These are phyloP conservation scores for Danionella dracula DNA, from an alignment of 2,797 vertebrate species.

Conservation along the genomic window DNA sequence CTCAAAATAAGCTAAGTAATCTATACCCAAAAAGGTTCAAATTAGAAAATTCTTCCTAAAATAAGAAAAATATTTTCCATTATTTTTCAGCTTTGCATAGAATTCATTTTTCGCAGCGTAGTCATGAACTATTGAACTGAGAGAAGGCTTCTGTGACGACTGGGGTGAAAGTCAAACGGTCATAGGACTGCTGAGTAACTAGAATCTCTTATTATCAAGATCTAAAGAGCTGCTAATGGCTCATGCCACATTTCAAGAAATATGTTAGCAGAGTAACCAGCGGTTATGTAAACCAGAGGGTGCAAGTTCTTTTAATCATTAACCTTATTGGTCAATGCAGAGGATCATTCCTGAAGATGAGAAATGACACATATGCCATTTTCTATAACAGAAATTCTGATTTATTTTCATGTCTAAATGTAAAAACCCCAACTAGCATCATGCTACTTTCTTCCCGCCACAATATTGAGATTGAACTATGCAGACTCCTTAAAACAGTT, in stretches of 20 bases:
- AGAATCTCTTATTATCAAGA: slow-evolving; percentile 2
- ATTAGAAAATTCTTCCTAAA: too few relatives aligned
- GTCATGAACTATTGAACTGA: not conserved
- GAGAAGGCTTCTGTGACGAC: not conserved
- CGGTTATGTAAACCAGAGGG: slow-evolving; percentile 17
- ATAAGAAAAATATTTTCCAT: too few relatives aligned
- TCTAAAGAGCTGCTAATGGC: not conserved
- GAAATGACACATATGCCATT: not conserved
- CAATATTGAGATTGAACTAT: too few relatives aligned
- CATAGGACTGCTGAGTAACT: not conserved
- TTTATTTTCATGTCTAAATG: too few relatives aligned
- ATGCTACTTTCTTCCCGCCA: too few relatives aligned
- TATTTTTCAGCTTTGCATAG: too few relatives aligned
- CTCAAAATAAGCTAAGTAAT: too few relatives aligned
- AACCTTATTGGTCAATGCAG: not conserved
- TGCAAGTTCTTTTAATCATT: slow-evolving; percentile 20
- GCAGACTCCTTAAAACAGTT: too few relatives aligned
- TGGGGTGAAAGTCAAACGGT: not conserved
- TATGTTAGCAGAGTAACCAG: slow-evolving; percentile 4
- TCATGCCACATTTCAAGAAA: not conserved
- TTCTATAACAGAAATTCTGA: too few relatives aligned
- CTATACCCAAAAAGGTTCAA: too few relatives aligned
- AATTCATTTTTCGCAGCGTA: too few relatives aligned
- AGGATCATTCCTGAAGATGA: not conserved
- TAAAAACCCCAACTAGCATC: too few relatives aligned